Evolutionary conservation across 2,113 vertebrate species (phyloP), one percentile per base, ranked within the genome.

Genomic region (Puffinus mauretanicus): DNA sequence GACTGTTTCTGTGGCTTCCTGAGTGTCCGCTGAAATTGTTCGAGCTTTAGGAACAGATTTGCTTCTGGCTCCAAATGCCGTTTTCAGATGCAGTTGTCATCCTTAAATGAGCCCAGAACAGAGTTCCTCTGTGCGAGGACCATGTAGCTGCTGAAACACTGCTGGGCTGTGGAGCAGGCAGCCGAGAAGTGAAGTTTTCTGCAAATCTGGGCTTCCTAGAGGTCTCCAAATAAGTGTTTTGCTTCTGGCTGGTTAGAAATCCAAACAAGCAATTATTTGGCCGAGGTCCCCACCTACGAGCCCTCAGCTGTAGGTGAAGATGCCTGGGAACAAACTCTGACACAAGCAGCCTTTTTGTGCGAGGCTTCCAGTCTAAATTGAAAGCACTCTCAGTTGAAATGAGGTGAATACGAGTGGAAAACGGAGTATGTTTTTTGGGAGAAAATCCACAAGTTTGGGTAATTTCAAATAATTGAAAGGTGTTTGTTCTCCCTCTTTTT

Each of bases 1-100:
- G 88, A 34, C 94, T 96, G 82, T 97, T 93, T 93, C 90, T 69
- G 47, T 47, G 81, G 80, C 85, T 93, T 94, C 90, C 86, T 2
- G 47, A 52, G 49, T 61, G 69, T 67, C 70, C 0, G 0, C 44
- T 89, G 97, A 79, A 86, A 49, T 49, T 86, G 88, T 67, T 65
- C 0, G 30, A 85, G 94, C 88, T 94, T 75, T 75, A 65, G 83
- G 69, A 96, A 91, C 95, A 96, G 91, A 89, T 97, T 96, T 96
- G 64, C 57, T 93, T 24, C 83, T 95, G 94, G 91, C 92, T 92
- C 47, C 52, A 32, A 18, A 54, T 19, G 26, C 79, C 2, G 0
- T 80, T 91, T 91, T 79, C 77, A 54, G 78, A 76, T 79, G 75
- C 64, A 61, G 26, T 86, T 94, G 94, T 87, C 58, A 67, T 70